These are phyloP conservation scores for Drosophila murphyi DNA, from an alignment of 1,140 invertebrate species.

Conservation along the genomic window DNA sequence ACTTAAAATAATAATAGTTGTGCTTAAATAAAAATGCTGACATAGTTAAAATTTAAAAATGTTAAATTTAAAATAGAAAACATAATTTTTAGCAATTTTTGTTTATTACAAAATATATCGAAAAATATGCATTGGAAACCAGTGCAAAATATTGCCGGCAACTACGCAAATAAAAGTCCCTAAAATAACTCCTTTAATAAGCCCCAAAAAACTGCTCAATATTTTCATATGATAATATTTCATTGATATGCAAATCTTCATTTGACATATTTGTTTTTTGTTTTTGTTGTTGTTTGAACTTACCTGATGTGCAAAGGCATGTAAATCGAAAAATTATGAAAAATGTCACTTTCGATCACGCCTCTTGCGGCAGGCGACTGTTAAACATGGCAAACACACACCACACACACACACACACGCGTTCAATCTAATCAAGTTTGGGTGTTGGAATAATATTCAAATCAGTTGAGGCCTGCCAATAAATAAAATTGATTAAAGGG, in stretches of 20 bases:
- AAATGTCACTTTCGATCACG: constrained; percentile 76
- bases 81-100: too few relatives aligned
- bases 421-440: constrained; percentile 45
- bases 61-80: too few relatives aligned
- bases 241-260: background rate
- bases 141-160: too few relatives aligned
- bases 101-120: too few relatives aligned
- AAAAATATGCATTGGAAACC: too few relatives aligned
- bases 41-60: too few relatives aligned
- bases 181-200: too few relatives aligned
- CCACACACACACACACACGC: constrained; percentile 23
- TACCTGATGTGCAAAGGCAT: constrained; percentile 71
- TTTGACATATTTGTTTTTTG: too few relatives aligned
- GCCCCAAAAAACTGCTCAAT: too few relatives aligned
- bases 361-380: constrained; percentile 47
- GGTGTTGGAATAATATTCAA: constrained; percentile 63
- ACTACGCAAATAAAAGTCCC: background rate
- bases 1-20: too few relatives aligned
- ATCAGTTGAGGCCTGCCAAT: constrained; percentile 61
- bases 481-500: constrained; percentile 54
- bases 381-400: constrained; percentile 61
- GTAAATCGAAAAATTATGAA: constrained; percentile 76
- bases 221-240: background rate
- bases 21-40: too few relatives aligned
- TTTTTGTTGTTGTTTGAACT: constrained; percentile 23